Base-by-base conservation (phyloP, 2,113 vertebrate genomes). In the Onychorhynchus coronatus region DNA sequence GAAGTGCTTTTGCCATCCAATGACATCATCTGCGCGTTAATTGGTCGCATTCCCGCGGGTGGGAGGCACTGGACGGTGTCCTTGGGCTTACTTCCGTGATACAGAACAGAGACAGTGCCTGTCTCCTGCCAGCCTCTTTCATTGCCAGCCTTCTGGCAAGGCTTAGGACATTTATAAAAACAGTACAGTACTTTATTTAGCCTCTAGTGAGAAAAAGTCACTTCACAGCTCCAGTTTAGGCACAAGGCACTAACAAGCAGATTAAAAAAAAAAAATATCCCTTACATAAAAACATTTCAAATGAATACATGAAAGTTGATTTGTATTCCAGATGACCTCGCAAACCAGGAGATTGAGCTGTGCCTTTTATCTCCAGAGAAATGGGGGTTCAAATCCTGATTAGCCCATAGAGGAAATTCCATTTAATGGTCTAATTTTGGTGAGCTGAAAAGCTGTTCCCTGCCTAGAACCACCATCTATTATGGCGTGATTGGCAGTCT, bases 171-270 rank as follows among this genome's bases (percentile, higher is more conserved):
- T 94, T 96, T 96, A 96, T 96, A 87, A 85, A 94, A 95, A 94
- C 84, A 97, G 96, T 75, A 95, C 95, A 90, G 96, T 93, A 95
- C 97, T 97, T 97, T 91, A 70, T 84, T 94, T 91, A 95, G 91
- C 49, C 85, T 28, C 63, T 71, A 95, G 95, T 88, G 89, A 87
- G 94, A 96, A 96, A 97, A 95, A 96, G 94, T 73, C 58, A 59
- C 63, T 93, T 94, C 88, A 75, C 93, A 96, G 93, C 91, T 91
- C 63, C 82, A 73, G 83, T 89, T 90, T 63, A 86, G 94, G 93
- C 67, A 67, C 70, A 68, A 89, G 94, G 81, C 46, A 31, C 87
- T 73, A 85, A 81, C 75, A 83, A 94, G 75, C 49, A 76, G 89
- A 91, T 24, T 31, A 24, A 52, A 80, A 91, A 73, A 91, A 47